A percentile compares a stretch with the other conserved stretches of the same genome.
Evolutionary conservation across 1,140 invertebrate genomes (phyloP).

Genomic region (Lepidurus apus): DNA sequence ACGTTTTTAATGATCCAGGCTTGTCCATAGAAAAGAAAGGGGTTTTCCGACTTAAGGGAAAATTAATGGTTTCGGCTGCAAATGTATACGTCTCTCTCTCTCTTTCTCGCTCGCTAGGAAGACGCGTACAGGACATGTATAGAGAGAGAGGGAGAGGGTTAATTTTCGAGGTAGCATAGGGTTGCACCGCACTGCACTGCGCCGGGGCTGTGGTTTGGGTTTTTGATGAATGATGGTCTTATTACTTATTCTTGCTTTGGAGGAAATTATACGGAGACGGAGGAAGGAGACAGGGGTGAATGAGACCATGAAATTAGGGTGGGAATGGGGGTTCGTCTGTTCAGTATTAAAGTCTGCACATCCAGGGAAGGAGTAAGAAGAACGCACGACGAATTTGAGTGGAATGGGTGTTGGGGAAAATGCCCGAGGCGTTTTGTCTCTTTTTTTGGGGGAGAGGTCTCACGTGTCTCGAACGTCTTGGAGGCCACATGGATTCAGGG

Average conservation of each 20-base stretch:
- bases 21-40: neutral
- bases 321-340: neutral
- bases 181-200: neutral
- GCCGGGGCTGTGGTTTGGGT: neutral
- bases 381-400: too few species aligned
- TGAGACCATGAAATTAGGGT: neutral
- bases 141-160: neutral
- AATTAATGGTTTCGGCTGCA: constrained; percentile 6
- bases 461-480: too few species aligned
- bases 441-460: too few species aligned
- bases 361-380: too few species aligned
- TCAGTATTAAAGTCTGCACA: too few species aligned
- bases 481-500: too few species aligned
- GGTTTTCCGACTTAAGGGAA: neutral
- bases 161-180: neutral
- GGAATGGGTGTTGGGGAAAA: too few species aligned
- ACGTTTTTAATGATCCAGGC: neutral
- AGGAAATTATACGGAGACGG: neutral
- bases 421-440: too few species aligned
- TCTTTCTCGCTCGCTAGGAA: neutral
- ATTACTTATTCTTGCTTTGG: neutral
- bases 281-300: neutral
- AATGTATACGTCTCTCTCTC: neutral
- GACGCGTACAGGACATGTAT: neutral
- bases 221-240: constrained; percentile 6